A percentile compares a stretch with the other conserved stretches of the same genome.
Conservation (phyloP, 2,888 invertebrate species). For the Acholoe squamosa region DNA sequence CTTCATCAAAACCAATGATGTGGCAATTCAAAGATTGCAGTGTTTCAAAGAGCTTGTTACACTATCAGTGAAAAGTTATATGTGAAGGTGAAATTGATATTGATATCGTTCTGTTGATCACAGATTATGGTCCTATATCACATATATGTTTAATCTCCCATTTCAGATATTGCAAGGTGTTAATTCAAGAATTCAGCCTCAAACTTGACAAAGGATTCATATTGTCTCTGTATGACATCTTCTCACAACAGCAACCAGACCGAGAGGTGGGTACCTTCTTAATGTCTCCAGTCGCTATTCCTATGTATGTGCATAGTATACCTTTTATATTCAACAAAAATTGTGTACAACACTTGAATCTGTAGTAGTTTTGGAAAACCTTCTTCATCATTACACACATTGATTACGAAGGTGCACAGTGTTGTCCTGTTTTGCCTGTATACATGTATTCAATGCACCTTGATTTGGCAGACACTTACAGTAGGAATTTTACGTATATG, state of each 20-base stretch:
- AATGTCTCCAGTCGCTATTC: background rate
- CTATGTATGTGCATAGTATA: background rate
- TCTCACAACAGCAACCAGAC: conserved; percentile 86
- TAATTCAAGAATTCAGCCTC: conserved; percentile 88
- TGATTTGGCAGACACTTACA: background rate
- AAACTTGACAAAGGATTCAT: conserved; percentile 89
- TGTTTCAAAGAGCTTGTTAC: too few relatives aligned
- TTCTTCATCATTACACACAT: background rate
- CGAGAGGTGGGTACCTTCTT: conserved; percentile 84
- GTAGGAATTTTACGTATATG: background rate
- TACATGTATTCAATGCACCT: background rate
- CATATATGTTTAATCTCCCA: background rate
- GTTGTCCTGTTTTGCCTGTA: background rate
- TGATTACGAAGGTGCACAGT: background rate
- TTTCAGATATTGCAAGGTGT: conserved; percentile 86
- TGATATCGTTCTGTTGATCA: too few relatives aligned
- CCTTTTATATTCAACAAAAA: background rate
- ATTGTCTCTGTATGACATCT: conserved; percentile 87
- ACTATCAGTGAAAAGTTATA: too few relatives aligned
- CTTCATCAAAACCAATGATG: too few relatives aligned
- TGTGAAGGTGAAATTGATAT: too few relatives aligned
- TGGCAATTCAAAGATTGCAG: too few relatives aligned
- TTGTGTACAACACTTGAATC: background rate
- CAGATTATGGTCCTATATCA: too few relatives aligned
- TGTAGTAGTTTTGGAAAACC: background rate